A percentile compares a stretch with the other conserved stretches of the same genome.
Evolutionary conservation across 2,888 invertebrate genomes (phyloP).

Genomic region (Alloscopus bannaensis): DNA sequence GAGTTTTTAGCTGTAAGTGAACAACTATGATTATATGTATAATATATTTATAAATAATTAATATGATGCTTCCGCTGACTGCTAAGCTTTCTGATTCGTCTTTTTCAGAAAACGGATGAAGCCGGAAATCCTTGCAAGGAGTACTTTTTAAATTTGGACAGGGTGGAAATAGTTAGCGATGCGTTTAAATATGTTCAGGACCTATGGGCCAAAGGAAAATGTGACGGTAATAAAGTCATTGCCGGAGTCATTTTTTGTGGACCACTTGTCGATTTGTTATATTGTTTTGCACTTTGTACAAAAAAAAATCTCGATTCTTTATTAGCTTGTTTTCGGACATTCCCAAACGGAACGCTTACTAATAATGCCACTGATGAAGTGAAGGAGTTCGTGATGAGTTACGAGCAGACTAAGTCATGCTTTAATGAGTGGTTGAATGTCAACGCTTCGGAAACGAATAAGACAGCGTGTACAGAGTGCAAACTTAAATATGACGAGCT

Average conservation of each 20-base stretch:
- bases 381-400: slow-evolving; percentile 75
- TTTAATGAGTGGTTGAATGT: slow-evolving; percentile 61
- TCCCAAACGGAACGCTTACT: slow-evolving; percentile 76
- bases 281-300: neutral
- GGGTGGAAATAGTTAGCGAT: slow-evolving; percentile 80
- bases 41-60: no score
- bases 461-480: slow-evolving; percentile 78
- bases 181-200: slow-evolving; percentile 76
- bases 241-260: neutral
- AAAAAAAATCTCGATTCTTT: neutral
- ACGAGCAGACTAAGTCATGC: slow-evolving; percentile 70
- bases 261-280: neutral
- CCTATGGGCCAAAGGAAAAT: slow-evolving; percentile 78
- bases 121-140: slow-evolving; percentile 77
- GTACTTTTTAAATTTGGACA: slow-evolving; percentile 80
- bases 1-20: slow-evolving; percentile 73
- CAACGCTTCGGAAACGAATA: neutral
- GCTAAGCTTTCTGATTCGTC: no score
- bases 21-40: slow-evolving; percentile 14
- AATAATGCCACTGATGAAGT: slow-evolving; percentile 77
- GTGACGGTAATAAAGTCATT: slow-evolving; percentile 78
- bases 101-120: slow-evolving; percentile 65
- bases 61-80: no score
- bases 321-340: slow-evolving; percentile 75
- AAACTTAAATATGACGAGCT: slow-evolving; percentile 78